These are phyloP conservation scores for Eidolon dupreanum DNA, from an alignment of 2,797 vertebrate genomes.

Conservation along the genomic window DNA sequence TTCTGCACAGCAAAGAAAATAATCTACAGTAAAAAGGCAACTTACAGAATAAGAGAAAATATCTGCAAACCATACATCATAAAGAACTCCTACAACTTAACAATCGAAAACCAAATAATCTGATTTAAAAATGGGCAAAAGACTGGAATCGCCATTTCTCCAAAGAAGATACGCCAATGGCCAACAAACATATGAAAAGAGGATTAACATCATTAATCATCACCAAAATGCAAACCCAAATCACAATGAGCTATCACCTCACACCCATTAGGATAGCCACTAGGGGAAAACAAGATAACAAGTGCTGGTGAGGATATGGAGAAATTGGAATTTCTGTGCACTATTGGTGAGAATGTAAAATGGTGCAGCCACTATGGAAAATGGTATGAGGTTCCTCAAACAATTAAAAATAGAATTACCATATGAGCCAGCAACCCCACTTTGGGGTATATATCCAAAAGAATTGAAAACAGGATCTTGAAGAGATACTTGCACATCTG, in stretches of 20 bases:
- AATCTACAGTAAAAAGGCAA: not conserved
- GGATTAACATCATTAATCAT: not conserved
- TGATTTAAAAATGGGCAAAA: not conserved
- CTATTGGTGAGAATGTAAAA: not conserved
- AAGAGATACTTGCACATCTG: not conserved
- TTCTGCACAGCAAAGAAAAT: not conserved
- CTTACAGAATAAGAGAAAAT: not conserved
- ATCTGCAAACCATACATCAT: not conserved
- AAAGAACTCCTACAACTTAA: not conserved
- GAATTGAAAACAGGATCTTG: not conserved
- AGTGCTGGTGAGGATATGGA: not conserved
- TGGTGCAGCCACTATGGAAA: not conserved
- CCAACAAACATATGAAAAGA: not conserved
- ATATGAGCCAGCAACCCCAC: not conserved
- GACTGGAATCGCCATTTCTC: not conserved
- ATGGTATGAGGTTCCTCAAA: not conserved
- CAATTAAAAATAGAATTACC: not conserved
- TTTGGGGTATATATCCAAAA: not conserved
- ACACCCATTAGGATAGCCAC: not conserved
- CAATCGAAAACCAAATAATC: not conserved
- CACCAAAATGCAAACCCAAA: not conserved
- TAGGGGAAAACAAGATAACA: no score
- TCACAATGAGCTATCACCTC: not conserved
- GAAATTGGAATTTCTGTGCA: not conserved
- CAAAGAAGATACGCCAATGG: not conserved